Base-by-base conservation (phyloP, 2,888 invertebrate genomes). In the Coleophora deauratella region DNA sequence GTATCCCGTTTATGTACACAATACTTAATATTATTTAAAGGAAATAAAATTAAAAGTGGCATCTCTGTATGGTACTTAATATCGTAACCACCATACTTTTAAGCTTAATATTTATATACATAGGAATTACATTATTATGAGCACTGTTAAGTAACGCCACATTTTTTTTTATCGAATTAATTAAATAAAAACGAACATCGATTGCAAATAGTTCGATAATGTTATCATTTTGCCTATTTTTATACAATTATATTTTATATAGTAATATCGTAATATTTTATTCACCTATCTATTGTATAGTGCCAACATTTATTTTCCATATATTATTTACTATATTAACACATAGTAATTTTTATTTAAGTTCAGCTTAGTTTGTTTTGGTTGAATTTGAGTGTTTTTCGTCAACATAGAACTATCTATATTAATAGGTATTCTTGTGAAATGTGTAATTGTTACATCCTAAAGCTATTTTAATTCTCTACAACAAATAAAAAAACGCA, bases 251-350 rank as follows among this genome's bases (percentile, higher is more conserved):
- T 66, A 43, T 33, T 43, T 39, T 42, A 27, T 40, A 50, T 58
- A n/a, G n/a, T n/a, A n/a, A n/a, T n/a, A n/a, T n/a, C n/a, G n/a
- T n/a, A 55, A 21, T 21, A 21, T 21, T 21, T 21, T 21, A 21
- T 21, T 75, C 74, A 73, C 70, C 80, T 81, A 81, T 74, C 75
- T 76, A 70, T 56, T 58, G 54, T 54, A 50, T 52, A 72, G 67
- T 72, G 72, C 68, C 73, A 72, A 77, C 73, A 73, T 69, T 65
- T 47, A 72, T 50, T 45, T 43, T 48, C 40, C 40, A 50, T 51
- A 36, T 39, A 28, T 37, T 37, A 32, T 40, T 38, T 30, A 21
- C 40, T 42, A 39, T 45, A 40, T 37, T 35, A n/a, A 21, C 21
- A 21, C 21, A 21, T 21, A 21, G 21, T 21, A 21, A 6, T 36